Percentiles rank a stretch among this genome's conserved stretches.
These are phyloP conservation scores for Bos indicus DNA, from an alignment of 2,113 vertebrate species.

Conservation along the genomic window DNA sequence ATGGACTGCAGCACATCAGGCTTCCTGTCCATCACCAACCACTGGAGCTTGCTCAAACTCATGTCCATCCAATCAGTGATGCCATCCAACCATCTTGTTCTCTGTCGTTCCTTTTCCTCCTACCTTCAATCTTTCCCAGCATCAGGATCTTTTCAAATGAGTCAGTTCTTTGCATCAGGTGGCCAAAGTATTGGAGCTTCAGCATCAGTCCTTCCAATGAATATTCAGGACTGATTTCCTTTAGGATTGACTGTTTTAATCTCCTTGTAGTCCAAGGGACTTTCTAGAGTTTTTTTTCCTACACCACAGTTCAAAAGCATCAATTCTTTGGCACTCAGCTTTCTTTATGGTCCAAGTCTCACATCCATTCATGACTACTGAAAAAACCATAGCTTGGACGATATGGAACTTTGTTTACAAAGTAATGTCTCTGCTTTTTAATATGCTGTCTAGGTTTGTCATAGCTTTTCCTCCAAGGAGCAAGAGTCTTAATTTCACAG, in stretches of 20 bases:
- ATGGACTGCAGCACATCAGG: background rate
- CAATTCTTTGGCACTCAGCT: accelerated
- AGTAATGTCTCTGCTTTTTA: background rate
- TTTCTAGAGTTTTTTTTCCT: background rate
- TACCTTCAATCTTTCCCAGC: background rate
- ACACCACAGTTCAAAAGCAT: background rate
- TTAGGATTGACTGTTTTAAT: background rate
- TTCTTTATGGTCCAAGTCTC: background rate
- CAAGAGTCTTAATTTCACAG: background rate
- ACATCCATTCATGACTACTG: background rate
- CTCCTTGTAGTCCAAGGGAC: background rate
- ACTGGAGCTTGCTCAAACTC: background rate
- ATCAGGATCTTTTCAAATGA: background rate
- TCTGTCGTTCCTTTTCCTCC: background rate
- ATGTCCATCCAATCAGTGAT: background rate
- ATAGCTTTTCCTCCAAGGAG: background rate
- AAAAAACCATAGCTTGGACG: background rate
- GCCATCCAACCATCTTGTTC: background rate
- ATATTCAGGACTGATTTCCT: background rate
- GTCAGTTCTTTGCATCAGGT: background rate
- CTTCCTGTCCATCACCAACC: background rate
- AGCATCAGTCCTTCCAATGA: background rate
- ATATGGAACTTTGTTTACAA: background rate
- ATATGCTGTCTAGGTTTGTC: background rate
- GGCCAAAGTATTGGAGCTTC: background rate